These are phyloP conservation scores for Sebastes matsubarae DNA, from an alignment of 2,797 vertebrate species.

Conservation along the genomic window DNA sequence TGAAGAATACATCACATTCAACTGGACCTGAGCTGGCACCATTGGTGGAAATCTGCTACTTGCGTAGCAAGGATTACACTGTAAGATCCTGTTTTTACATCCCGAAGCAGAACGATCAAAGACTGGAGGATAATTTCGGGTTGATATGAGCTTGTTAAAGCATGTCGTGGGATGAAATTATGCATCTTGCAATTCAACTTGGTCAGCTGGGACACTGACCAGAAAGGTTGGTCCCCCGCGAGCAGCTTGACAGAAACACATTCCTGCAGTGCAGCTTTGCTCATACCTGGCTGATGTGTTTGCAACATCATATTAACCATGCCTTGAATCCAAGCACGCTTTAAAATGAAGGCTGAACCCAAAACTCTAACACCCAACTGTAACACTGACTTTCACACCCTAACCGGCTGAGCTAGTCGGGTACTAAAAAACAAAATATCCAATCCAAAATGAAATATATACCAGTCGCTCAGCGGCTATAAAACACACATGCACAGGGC, in stretches of 20 bases:
- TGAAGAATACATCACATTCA: background rate
- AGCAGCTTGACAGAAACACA: background rate
- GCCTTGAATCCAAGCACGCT: background rate
- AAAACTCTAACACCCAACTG: background rate
- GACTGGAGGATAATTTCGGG: background rate
- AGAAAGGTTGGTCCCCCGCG: background rate
- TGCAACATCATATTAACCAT: background rate
- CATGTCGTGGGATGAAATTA: background rate
- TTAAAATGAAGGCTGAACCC: background rate
- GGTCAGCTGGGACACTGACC: background rate
- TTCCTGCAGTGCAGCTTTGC: background rate
- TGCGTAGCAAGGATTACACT: background rate
- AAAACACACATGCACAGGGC: background rate
- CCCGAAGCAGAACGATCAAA: background rate
- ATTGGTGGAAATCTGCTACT: slow-evolving; percentile 6
- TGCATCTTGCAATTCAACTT: background rate
- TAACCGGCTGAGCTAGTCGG: too few species aligned
- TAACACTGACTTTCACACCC: background rate
- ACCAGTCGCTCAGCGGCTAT: background rate
- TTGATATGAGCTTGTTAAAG: background rate
- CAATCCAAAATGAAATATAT: background rate
- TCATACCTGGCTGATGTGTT: background rate
- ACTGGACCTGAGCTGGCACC: background rate
- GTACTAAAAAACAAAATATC: background rate
- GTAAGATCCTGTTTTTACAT: background rate